These are phyloP conservation scores for Drosophila fuyamai DNA, from an alignment of 1,140 invertebrate genomes.

Conservation along the genomic window DNA sequence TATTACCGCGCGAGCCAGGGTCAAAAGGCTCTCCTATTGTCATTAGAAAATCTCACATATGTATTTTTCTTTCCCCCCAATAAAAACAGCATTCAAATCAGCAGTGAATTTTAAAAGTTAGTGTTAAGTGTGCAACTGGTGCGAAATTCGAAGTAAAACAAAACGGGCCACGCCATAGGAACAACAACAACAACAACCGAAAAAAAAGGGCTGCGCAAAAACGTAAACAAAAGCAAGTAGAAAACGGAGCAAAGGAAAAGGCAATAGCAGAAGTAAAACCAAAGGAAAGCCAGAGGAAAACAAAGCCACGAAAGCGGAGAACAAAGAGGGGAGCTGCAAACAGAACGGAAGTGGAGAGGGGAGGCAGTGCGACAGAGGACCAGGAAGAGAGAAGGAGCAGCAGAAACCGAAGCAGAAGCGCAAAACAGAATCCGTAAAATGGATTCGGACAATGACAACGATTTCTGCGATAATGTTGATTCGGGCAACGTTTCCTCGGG, in stretches of 20 bases:
- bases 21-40: background rate
- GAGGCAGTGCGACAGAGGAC: background rate
- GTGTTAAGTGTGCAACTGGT: slow-evolving; percentile 24
- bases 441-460: slow-evolving; percentile 93
- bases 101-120: slow-evolving; percentile 4
- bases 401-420: slow-evolving; percentile 1
- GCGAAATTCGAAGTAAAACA: slow-evolving; percentile 4
- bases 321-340: slow-evolving; percentile 15
- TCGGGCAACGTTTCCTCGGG: slow-evolving; percentile 96
- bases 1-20: background rate
- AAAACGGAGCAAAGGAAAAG: slow-evolving; percentile 13
- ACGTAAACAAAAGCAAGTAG: slow-evolving; percentile 43
- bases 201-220: slow-evolving; percentile 21
- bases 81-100: slow-evolving; percentile 6
- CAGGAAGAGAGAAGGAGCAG: slow-evolving; percentile 14
- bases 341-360: slow-evolving; percentile 10
- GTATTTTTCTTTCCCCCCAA: slow-evolving; percentile 8
- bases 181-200: slow-evolving; percentile 6
- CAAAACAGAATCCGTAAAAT: slow-evolving; percentile 85
- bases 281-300: slow-evolving; percentile 5
- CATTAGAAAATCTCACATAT: slow-evolving; percentile 25
- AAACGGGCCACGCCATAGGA: background rate
- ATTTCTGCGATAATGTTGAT: slow-evolving; percentile 94
- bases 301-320: slow-evolving; percentile 26
- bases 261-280: slow-evolving; percentile 1